Base-by-base conservation (phyloP, 2,888 invertebrate genomes). In the Phrixothrix hirtus region DNA sequence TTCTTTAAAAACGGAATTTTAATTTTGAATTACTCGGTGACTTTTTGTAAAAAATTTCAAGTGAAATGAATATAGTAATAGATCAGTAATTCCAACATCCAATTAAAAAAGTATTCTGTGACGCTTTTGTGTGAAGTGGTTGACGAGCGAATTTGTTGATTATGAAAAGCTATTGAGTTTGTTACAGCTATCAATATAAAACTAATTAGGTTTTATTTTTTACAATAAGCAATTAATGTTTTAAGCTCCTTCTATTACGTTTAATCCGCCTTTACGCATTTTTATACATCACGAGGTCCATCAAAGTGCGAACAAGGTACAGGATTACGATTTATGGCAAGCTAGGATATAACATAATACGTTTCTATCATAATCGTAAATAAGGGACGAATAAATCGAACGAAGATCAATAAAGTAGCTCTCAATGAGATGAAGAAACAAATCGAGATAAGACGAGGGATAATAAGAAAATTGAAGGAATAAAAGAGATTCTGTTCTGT, bases 391-490 rank as follows among this genome's bases (percentile, higher is more conserved):
- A 62, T 62, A 63, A 66, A 67, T 66, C 63, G 66, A 66, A 64
- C 57, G 57, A 59, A 60, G 64, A 64, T 67, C 68, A 64, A 67
- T 67, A 66, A 65, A 64, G 62, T 60, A 62, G 56, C 64, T 61
- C 66, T 62, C 57, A 62, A 54, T 61, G 62, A 66, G 64, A 69
- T 68, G 67, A 68, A 66, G 65, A 66, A 64, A 65, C 66, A 67
- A 68, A 68, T 68, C 67, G 67, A 64, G 53, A 53, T 53, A 47
- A 39, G 39, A 42, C 35, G 36, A 45, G 35, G 42, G 48, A 51
- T 53, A 52, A 57, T 52, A 54, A 32, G 47, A 39, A 38, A 46
- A 46, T 46, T 34, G 49, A 49, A 43, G 36, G 36, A 49, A 36
- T 44, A 44, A 30, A 44, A 34, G 50, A 49, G 47, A 48, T 43